Base-by-base conservation (phyloP, 2,113 vertebrate species). In the Salvelinus fontinalis region DNA sequence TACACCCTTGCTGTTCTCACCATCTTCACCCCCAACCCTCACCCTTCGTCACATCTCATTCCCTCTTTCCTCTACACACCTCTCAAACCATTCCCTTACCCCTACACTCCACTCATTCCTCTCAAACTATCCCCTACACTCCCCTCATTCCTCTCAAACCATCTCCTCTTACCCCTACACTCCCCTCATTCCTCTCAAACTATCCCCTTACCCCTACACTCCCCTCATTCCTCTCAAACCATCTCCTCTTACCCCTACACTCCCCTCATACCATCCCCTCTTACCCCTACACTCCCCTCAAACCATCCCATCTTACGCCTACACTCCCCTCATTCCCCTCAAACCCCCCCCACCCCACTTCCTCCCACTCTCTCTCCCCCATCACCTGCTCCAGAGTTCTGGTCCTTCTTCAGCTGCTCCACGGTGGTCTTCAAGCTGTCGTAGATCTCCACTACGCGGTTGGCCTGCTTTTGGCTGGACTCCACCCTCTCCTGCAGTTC, bases 401-500 rank as follows among this genome's bases (percentile, higher is more conserved):
- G 9, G 57, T 93, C 90, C 67, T 85, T 76, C 76, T 91, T 90
- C 67, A 94, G 89, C 16, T 89, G 88, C 60, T 92, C 88, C 78
- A 94, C 90, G 0, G 89, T 89, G 80, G 20, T 93, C 87, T 95
- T 96, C 26, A 99, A 83, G 68, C 93, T 93, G 82, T 96, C 95
- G 0, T 96, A 99, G 70, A 97, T 94, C 0, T 94, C 94, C 49
- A 95, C 94, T 60, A 97, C 95, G 44, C 94, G 95, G 57, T 89
- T 91, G 69, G 96, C 95, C 51, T 96, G 96, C 77, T 94, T 94
- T 22, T 93, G 92, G 67, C 97, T 98, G 5, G 95, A 97, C 85
- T 98, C 96, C 71, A 98, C 95, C 1, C 95, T 93, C 79, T 97
- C 97, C 89, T 97, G 95, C 44, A 99, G 91, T 89, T 97, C 97